A percentile compares a stretch with the other conserved stretches of the same genome.
Conservation (phyloP, 35 echinoderm and acorn worm species). For the Heliocidaris erythrogramma region DNA sequence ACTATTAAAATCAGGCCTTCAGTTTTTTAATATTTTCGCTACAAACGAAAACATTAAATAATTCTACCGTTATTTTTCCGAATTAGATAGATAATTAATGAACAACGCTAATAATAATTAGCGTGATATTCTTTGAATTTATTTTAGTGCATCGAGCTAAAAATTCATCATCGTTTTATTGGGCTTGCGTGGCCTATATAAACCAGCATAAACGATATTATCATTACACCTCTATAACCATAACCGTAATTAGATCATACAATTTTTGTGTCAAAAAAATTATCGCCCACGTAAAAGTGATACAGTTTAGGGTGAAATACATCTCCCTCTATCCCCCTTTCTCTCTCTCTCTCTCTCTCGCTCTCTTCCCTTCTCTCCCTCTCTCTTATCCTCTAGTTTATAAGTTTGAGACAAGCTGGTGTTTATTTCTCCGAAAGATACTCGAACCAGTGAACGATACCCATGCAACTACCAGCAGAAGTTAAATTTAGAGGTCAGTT, state of each 20-base stretch:
- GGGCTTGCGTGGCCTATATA: too few relatives aligned
- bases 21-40: neutral
- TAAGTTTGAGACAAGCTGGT: neutral
- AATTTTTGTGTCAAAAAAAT: too few relatives aligned
- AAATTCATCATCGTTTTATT: too few relatives aligned
- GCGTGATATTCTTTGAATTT: too few relatives aligned
- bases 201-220: too few relatives aligned
- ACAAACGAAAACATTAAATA: neutral
- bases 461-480: neutral
- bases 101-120: neutral
- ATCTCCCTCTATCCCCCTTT: neutral
- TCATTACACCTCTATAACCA: too few relatives aligned
- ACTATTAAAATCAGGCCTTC: neutral
- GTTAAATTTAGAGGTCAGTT: neutral
- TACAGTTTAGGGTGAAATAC: neutral
- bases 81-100: neutral
- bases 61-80: neutral
- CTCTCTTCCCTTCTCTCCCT: neutral
- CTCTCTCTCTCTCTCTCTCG: neutral
- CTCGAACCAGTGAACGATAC: neutral
- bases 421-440: neutral
- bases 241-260: too few relatives aligned
- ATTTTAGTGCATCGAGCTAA: too few relatives aligned
- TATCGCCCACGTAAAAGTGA: too few relatives aligned
- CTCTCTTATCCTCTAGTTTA: neutral